Base-by-base conservation (phyloP, 2,888 invertebrate species). In the Lithophane socia region DNA sequence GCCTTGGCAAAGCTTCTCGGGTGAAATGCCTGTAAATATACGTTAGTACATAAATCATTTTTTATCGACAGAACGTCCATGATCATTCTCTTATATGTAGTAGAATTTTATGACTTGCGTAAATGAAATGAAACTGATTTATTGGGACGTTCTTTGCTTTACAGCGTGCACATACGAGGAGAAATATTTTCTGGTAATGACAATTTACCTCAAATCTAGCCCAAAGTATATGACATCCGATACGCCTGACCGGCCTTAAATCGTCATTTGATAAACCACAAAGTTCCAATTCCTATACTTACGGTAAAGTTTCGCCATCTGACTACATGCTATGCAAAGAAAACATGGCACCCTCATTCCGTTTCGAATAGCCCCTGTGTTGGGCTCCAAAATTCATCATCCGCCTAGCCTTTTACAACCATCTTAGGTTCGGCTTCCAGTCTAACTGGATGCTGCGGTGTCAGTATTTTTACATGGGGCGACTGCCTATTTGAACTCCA, bases 1-100 rank as follows among this genome's bases (percentile, higher is more conserved):
- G 94, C 73, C 99, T 97, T 3, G 99, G 99, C 80, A 99, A 94
- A 12, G 98, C 99, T 95, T 99, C 99, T 77, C 99, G 96, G 42
- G 99, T 99, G 93, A 99, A 98, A 92, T 99, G 98, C 84, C 98
- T 98, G 92, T 1, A 93, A 93, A 83, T 70, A 86, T 37, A 90
- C 24, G 42, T 80, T 29, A 56, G 18, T 42, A 1, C 13, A 73
- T 70, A 54, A 68, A 60, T 80, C 54, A 60, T 8, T n/a, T 79
- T 73, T 58, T 65, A 65, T 75, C 16, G 54, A 75, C 47, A 63
- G 58, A 60, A 60, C 29, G 66, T 65, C 18, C 29, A 18, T 42
- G 60, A 44, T 56, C 61, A 13, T n/a, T 64, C 12, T 37, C 12
- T n/a, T 12, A 52, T 44, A 16, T 56, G 21, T 52, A 37, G 67